A percentile compares a stretch with the other conserved stretches of the same genome.
phyloP scores from a whole-genome alignment of 2,797 vertebrate genomes.

The Psittacula derbiana region DNA sequence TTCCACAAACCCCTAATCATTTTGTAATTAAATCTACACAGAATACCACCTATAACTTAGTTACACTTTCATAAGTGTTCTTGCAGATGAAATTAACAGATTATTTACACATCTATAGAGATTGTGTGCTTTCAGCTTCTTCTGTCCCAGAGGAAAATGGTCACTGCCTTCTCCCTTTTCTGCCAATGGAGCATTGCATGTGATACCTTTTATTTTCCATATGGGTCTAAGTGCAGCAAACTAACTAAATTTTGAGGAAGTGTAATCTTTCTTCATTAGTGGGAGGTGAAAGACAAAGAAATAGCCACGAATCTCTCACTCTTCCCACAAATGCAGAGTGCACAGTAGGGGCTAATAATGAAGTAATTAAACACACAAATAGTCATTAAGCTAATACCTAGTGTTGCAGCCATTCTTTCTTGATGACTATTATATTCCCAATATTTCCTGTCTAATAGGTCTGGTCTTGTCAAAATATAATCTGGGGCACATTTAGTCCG shows the following conservation, averaged over 20 bases:
- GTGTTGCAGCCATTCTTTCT: background rate
- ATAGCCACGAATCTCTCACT: background rate
- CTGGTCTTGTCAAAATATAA: background rate
- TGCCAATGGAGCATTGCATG: background rate
- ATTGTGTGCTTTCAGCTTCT: background rate
- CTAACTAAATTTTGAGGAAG: background rate
- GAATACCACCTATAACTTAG: background rate
- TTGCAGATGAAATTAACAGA: background rate
- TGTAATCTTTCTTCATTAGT: background rate
- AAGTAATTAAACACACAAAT: slow-evolving; percentile 5
- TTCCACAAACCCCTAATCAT: background rate
- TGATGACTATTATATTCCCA: background rate
- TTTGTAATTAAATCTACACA: background rate
- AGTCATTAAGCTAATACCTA: background rate
- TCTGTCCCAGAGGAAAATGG: background rate
- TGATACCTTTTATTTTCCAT: background rate
- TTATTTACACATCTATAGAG: background rate
- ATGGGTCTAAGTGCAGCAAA: background rate
- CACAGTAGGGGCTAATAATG: background rate
- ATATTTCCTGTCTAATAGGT: background rate
- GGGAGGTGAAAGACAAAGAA: background rate
- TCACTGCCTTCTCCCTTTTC: background rate
- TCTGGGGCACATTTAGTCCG: background rate
- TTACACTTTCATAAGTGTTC: background rate
- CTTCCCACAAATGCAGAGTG: background rate